These are phyloP conservation scores for Ormyrus labotus DNA, from an alignment of 2,888 invertebrate genomes.

Conservation along the genomic window DNA sequence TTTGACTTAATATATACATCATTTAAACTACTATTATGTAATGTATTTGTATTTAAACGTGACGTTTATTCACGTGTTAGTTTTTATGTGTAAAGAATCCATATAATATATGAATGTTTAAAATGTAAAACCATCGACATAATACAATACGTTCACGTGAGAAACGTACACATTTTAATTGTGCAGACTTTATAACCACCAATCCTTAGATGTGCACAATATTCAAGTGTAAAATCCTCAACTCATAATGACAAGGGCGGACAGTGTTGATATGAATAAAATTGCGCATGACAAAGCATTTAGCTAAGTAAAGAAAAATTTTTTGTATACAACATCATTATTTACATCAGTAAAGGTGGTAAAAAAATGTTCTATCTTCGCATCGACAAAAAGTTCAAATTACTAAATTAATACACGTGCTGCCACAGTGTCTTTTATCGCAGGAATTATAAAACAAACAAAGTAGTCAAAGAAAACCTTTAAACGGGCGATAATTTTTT, in stretches of 20 bases:
- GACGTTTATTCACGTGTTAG: too few species aligned
- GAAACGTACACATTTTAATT: neutral
- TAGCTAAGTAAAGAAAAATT: neutral
- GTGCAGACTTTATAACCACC: neutral
- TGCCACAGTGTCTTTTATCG: slow-evolving; percentile 8
- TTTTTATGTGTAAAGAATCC: too few species aligned
- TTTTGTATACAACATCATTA: neutral
- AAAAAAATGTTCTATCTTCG: neutral
- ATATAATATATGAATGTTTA: too few species aligned
- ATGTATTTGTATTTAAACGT: too few species aligned
- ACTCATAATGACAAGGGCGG: neutral
- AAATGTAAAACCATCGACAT: too few species aligned
- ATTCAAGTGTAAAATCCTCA: neutral
- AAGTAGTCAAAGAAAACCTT: neutral
- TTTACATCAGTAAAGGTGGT: neutral
- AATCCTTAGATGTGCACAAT: neutral
- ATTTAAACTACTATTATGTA: too few species aligned
- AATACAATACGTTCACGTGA: too few species aligned
- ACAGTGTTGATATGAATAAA: neutral
- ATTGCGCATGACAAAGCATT: neutral
- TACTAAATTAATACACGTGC: slow-evolving; percentile 32
- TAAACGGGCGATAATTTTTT: slow-evolving; percentile 41
- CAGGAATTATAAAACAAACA: slow-evolving; percentile 9
- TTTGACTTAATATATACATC: too few species aligned
- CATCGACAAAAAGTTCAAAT: neutral